Percentiles rank a stretch among this genome's conserved stretches.
Evolutionary conservation across 2,113 vertebrate genomes (phyloP).

Genomic region (Rhabdornis inornatus): DNA sequence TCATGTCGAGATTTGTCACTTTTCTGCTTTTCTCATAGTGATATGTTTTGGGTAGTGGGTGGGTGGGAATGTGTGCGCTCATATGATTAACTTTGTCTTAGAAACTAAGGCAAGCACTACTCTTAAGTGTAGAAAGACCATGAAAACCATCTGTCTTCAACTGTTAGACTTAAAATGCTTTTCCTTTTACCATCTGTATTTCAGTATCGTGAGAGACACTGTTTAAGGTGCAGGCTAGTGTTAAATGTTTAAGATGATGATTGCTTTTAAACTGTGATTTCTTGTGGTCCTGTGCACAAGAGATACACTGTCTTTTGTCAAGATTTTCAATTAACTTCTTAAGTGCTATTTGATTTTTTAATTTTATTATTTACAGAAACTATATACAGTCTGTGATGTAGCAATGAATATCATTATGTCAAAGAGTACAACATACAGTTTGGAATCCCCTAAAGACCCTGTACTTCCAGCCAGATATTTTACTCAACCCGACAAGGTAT

Average conservation of each 20-base stretch:
- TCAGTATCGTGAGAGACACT: not conserved
- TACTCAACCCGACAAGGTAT: constrained; percentile 97
- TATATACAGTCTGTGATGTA: constrained; percentile 98
- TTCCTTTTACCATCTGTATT: not conserved
- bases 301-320: not conserved
- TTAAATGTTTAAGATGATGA: not conserved
- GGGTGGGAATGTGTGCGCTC: not conserved
- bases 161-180: not conserved
- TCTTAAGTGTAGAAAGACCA: not conserved
- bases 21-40: not conserved
- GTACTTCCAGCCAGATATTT: constrained; percentile 93
- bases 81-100: not conserved
- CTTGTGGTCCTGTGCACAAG: not conserved
- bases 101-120: not conserved
- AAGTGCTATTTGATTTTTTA: not conserved
- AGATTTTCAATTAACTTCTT: not conserved
- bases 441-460: constrained; percentile 98
- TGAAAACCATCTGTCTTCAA: not conserved
- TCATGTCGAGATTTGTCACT: not conserved
- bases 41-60: not conserved
- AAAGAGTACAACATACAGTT: constrained; percentile 98
- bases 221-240: not conserved
- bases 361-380: constrained; percentile 79
- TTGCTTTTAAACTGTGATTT: not conserved
- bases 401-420: constrained; percentile 99